Percentiles rank a stretch among this genome's conserved stretches.
phyloP scores from a whole-genome alignment of 2,113 vertebrate genomes.

The Dipodomys merriami region DNA sequence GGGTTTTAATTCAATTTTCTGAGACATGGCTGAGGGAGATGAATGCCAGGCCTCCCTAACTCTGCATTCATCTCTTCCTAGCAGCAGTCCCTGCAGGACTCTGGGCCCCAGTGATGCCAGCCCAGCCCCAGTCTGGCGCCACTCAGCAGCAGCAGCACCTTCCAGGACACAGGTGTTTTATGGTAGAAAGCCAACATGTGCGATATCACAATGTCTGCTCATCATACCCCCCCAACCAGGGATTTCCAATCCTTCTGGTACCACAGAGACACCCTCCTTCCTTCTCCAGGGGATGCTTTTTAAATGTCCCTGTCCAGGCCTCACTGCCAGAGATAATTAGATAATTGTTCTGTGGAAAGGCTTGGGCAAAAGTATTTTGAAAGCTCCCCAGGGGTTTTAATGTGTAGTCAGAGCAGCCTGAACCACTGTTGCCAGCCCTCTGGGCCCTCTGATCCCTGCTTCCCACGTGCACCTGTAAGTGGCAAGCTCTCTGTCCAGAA shows the following conservation, averaged over 20 bases:
- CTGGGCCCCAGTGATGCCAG: neutral
- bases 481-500: neutral
- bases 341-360: slow-evolving; percentile 21
- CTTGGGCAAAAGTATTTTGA: slow-evolving; percentile 6
- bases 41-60: slow-evolving; percentile 72
- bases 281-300: neutral
- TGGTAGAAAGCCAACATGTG: neutral
- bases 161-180: neutral
- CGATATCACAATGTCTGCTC: neutral
- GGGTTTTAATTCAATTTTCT: slow-evolving; percentile 78
- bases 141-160: neutral
- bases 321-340: slow-evolving; percentile 14
- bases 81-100: neutral
- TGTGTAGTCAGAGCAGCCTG: neutral
- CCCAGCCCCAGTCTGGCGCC: neutral
- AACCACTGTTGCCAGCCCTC: neutral
- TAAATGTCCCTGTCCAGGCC: neutral
- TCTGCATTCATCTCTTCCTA: slow-evolving; percentile 68
- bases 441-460: neutral
- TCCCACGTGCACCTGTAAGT: neutral
- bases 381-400: neutral
- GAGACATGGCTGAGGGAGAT: slow-evolving; percentile 74
- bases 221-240: neutral
- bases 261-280: neutral
- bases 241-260: neutral